Percentiles rank a stretch among this genome's conserved stretches.
These are phyloP conservation scores for Euwallacea similis DNA, from an alignment of 1,140 invertebrate species.

Conservation along the genomic window DNA sequence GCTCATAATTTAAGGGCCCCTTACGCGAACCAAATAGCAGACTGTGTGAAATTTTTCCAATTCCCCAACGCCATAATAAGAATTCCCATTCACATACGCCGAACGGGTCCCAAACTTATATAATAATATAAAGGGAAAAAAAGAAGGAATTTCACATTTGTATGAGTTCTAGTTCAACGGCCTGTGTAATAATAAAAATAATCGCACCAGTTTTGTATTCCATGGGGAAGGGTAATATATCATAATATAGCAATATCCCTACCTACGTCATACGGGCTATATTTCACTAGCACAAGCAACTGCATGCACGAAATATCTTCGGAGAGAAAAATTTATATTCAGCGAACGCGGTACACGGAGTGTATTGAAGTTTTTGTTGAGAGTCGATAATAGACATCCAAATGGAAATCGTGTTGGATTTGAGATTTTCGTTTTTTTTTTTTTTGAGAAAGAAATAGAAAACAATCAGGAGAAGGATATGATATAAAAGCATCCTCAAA, in stretches of 20 bases:
- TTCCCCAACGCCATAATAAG: neutral
- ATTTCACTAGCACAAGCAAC: conserved; percentile 4
- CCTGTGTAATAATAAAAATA: conserved; percentile 5
- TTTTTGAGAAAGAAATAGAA: no score
- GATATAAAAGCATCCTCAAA: no score
- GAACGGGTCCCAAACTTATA: neutral
- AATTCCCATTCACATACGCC: neutral
- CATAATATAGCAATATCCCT: conserved; percentile 6
- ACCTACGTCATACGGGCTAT: conserved; percentile 5
- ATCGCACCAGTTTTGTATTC: neutral
- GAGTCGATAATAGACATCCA: conserved; percentile 1
- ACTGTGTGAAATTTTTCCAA: neutral
- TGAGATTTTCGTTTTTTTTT: neutral
- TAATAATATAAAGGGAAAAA: neutral
- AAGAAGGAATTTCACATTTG: neutral
- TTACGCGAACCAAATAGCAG: neutral
- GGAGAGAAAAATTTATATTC: conserved; percentile 11
- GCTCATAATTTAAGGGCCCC: neutral
- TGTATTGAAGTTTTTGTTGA: conserved; percentile 9
- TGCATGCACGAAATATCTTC: conserved; percentile 10
- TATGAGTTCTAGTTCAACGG: neutral
- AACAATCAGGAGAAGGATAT: no score
- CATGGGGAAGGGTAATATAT: conserved; percentile 9
- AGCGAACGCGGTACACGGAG: conserved; percentile 2
- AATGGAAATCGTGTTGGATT: neutral